A percentile compares a stretch with the other conserved stretches of the same genome.
Evolutionary conservation across 1,140 invertebrate genomes (phyloP).

Genomic region (Tetragonula clypearis): DNA sequence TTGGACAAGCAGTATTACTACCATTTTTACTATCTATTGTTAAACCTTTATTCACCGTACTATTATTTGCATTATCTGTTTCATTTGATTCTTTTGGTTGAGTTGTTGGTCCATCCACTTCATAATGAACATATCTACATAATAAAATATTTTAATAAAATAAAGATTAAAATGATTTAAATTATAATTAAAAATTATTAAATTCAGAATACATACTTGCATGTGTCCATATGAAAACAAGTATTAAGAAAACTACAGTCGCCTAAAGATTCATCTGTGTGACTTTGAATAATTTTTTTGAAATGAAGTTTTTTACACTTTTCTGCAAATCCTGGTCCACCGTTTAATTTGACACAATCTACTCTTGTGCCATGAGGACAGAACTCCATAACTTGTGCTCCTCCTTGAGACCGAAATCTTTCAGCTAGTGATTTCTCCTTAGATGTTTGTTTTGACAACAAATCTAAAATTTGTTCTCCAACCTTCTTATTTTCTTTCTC

Average conservation of each 20-base stretch:
- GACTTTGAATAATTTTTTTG: constrained; percentile 97
- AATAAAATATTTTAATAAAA: constrained; percentile 46
- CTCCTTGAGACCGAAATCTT: constrained; percentile 97
- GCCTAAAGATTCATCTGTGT: constrained; percentile 97
- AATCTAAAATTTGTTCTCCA: constrained; percentile 96
- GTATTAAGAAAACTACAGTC: constrained; percentile 99
- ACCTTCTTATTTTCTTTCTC: constrained; percentile 98
- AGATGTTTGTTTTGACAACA: constrained; percentile 96
- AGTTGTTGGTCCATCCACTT: constrained; percentile 88
- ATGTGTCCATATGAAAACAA: constrained; percentile 99
- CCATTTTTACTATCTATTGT: constrained; percentile 62
- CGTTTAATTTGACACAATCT: constrained; percentile 90
- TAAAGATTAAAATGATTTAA: neutral
- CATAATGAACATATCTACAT: constrained; percentile 94
- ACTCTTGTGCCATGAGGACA: constrained; percentile 96
- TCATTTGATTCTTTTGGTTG: constrained; percentile 78
- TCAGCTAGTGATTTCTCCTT: constrained; percentile 97
- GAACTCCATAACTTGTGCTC: constrained; percentile 97
- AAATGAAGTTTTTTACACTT: constrained; percentile 97
- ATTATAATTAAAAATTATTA: neutral
- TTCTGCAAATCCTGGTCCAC: constrained; percentile 80
- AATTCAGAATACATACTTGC: constrained; percentile 86
- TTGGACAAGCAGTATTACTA: constrained; percentile 63
- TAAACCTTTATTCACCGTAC: constrained; percentile 48
- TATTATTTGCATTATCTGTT: constrained; percentile 48